These are phyloP conservation scores for Sebastes itinus DNA, from an alignment of 2,797 vertebrate genomes.

Conservation along the genomic window DNA sequence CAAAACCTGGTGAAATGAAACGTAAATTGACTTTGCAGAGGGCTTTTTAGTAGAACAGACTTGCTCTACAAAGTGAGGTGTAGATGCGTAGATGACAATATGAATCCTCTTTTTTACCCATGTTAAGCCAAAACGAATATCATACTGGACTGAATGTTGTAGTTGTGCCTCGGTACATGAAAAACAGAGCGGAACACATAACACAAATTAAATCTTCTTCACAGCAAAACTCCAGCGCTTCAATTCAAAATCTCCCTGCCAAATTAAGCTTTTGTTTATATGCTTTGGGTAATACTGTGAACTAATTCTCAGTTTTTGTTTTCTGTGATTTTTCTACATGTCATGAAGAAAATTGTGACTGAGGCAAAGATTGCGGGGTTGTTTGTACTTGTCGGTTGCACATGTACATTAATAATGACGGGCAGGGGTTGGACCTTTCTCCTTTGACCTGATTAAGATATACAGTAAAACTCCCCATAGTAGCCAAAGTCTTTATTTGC, in stretches of 20 bases:
- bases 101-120: neutral
- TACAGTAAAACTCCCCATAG: neutral
- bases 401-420: neutral
- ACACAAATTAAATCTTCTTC: neutral
- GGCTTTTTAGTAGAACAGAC: neutral
- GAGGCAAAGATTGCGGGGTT: neutral
- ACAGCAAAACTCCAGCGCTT: neutral
- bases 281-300: neutral
- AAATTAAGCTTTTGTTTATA: neutral
- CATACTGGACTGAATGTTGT: neutral
- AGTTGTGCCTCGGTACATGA: neutral
- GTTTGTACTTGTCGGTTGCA: neutral
- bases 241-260: neutral
- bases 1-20: slow-evolving; percentile 5
- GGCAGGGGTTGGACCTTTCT: neutral
- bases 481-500: slow-evolving; percentile 4
- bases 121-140: neutral
- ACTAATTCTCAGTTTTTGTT: neutral
- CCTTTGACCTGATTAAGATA: slow-evolving; percentile 7
- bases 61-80: neutral
- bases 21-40: neutral
- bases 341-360: neutral
- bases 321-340: neutral
- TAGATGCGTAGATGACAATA: neutral
- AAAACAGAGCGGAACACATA: neutral